Base-by-base conservation (phyloP, 2,888 invertebrate genomes). In the Polylopha cassiicola region DNA sequence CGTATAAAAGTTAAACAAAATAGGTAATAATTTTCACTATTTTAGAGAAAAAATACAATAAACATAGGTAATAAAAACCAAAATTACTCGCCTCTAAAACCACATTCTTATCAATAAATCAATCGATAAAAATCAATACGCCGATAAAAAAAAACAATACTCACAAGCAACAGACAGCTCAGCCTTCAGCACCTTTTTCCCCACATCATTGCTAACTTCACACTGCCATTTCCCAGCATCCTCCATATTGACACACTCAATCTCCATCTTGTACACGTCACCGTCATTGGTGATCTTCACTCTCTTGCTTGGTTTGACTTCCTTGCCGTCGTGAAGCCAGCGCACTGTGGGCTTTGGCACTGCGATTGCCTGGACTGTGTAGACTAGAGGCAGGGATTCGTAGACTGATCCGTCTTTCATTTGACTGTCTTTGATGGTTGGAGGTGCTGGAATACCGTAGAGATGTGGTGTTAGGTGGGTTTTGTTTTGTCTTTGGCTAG, bases 151-250 rank as follows among this genome's bases (percentile, higher is more conserved):
- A 37, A 3, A 36, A 37, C 29, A 3, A 37, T 24, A 85, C 89
- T 88, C 73, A 93, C 93, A 89, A 43, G 89, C 89, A 23, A 96
- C 89, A 13, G 89, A 89, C 6, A 97, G 79, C 20, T 90, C 88
- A 14, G 93, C 95, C 59, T 92, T 89, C 46, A 90, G 87, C 29
- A 88, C 87, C 44, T 91, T 90, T 67, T 93, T 93, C 34, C 97
- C 98, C 30, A 94, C 87, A 59, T 92, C 91, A 70, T 97, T 97
- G 56, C 89, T 89, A 34, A 97, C 87, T 44, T 92, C 89, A 43
- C 95, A 93, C 53, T 92, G 91, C 84, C 95, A 97, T 42, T 89
- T 86, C 5, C 94, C 95, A n/a, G 90, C 91, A 67, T 97, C 96
- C 5, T 87, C 87, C 53, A 91, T 65, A 39, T 89, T 87, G 1